Evolutionary conservation across 2,888 invertebrate species (phyloP).

Genomic region (Pheosia gnoma): DNA sequence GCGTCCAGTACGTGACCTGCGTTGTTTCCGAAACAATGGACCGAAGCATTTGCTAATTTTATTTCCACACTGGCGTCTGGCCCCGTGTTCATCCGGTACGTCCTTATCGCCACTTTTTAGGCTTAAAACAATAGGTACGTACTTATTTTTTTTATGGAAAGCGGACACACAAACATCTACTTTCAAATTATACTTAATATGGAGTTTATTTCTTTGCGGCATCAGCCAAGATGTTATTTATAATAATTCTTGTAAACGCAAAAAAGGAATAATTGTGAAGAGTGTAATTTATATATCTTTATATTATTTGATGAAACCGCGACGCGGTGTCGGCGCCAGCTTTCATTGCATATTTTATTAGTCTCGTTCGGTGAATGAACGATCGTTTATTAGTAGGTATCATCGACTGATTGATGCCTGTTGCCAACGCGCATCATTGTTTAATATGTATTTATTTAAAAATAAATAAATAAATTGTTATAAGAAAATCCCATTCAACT

Average conservation of each 20-base stretch:
- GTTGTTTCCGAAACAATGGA: slow-evolving; percentile 4
- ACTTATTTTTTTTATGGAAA: no score
- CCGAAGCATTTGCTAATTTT: slow-evolving; percentile 5
- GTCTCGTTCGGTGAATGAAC: slow-evolving; percentile 49
- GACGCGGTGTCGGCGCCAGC: slow-evolving; percentile 48
- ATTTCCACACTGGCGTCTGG: slow-evolving; percentile 2
- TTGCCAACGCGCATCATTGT: slow-evolving; percentile 27
- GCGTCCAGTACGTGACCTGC: slow-evolving; percentile 11
- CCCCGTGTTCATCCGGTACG: background rate
- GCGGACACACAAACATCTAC: no score
- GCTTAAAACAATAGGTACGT: background rate
- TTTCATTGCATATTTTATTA: slow-evolving; percentile 50
- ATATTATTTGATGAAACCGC: slow-evolving; percentile 30
- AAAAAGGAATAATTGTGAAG: background rate
- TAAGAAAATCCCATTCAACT: no score
- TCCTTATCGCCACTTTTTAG: background rate
- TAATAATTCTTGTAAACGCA: background rate
- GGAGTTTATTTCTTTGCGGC: background rate
- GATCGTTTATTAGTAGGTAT: slow-evolving; percentile 42
- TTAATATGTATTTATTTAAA: slow-evolving; percentile 17
- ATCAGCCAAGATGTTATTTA: background rate
- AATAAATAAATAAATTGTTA: no score
- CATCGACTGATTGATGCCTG: slow-evolving; percentile 39
- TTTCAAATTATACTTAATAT: no score
- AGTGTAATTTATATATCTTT: slow-evolving; percentile 28